These are phyloP conservation scores for Taeniopygia guttata DNA, from an alignment of 2,797 vertebrate genomes.

Conservation along the genomic window DNA sequence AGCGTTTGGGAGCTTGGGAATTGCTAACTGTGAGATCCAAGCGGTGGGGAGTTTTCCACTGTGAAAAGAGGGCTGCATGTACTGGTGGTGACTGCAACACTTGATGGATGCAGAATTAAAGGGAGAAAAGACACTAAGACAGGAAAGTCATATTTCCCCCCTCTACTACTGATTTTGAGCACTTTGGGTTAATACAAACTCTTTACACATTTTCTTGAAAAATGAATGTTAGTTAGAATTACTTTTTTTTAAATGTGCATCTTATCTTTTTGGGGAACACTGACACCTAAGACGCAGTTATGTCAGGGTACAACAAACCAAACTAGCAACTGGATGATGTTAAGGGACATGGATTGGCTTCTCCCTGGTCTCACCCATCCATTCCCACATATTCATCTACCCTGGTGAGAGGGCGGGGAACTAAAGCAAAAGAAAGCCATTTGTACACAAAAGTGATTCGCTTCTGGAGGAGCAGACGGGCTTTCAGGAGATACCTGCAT, in stretches of 20 bases:
- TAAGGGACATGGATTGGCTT: not conserved
- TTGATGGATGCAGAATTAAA: not conserved
- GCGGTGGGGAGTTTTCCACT: fast-evolving
- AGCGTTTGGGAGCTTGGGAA: not conserved
- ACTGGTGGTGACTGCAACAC: not conserved
- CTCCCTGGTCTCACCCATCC: not conserved
- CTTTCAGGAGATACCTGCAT: not conserved
- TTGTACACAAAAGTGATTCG: not conserved
- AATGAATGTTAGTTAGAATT: not conserved
- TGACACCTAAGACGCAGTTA: fast-evolving
- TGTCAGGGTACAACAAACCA: not conserved
- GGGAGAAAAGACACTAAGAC: fast-evolving
- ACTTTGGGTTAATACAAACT: not conserved
- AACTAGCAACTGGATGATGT: not conserved
- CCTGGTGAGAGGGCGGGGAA: not conserved
- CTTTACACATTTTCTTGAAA: not conserved
- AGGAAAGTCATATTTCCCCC: fast-evolving
- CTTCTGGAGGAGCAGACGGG: not conserved
- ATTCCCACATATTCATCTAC: not conserved
- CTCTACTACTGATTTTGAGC: not conserved
- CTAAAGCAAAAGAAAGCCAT: not conserved
- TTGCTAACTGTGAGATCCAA: fast-evolving
- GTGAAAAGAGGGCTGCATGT: fast-evolving
- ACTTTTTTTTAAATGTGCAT: not conserved
- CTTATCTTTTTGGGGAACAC: not conserved